phyloP scores from a whole-genome alignment of 2,888 invertebrate species.

The Priocnemis perturbator region DNA sequence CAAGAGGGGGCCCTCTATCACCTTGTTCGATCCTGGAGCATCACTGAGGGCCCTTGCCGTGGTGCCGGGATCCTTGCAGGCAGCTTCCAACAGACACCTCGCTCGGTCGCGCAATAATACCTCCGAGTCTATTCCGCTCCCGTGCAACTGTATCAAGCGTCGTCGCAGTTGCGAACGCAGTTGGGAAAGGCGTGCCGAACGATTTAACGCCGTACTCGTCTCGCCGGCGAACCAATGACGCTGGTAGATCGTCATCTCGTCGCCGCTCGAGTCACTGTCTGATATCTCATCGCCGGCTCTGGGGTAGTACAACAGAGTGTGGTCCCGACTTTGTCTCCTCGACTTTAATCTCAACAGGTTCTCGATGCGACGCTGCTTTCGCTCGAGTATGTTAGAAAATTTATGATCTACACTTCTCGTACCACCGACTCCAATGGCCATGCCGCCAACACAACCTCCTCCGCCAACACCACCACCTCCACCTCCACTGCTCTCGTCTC shows the following conservation, averaged over 20 bases:
- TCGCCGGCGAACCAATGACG: constrained; percentile 74
- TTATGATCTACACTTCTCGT: constrained; percentile 55
- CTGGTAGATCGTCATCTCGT: constrained; percentile 72
- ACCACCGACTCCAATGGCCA: constrained; percentile 28
- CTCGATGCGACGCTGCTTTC: constrained; percentile 56
- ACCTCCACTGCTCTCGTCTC: constrained; percentile 10
- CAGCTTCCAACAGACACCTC: constrained; percentile 60
- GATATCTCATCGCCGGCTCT: constrained; percentile 74
- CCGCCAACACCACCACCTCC: constrained; percentile 20
- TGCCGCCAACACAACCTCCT: constrained; percentile 9
- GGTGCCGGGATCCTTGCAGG: constrained; percentile 64
- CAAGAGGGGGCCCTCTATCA: constrained; percentile 61
- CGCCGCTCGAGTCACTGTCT: constrained; percentile 75
- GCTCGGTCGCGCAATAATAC: constrained; percentile 61
- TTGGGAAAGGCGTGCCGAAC: constrained; percentile 70
- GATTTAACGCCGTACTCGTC: constrained; percentile 54
- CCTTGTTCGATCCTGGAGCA: constrained; percentile 51
- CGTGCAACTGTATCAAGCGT: constrained; percentile 75
- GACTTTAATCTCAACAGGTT: constrained; percentile 58
- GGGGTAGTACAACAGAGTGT: constrained; percentile 71
- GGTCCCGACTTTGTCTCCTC: constrained; percentile 66
- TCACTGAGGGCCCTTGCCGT: constrained; percentile 57
- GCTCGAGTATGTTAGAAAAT: constrained; percentile 49
- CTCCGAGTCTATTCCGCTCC: constrained; percentile 67
- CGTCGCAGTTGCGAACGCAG: constrained; percentile 75